These are phyloP conservation scores for Drosophila paucipuncta DNA, from an alignment of 2,888 invertebrate species.

Conservation along the genomic window DNA sequence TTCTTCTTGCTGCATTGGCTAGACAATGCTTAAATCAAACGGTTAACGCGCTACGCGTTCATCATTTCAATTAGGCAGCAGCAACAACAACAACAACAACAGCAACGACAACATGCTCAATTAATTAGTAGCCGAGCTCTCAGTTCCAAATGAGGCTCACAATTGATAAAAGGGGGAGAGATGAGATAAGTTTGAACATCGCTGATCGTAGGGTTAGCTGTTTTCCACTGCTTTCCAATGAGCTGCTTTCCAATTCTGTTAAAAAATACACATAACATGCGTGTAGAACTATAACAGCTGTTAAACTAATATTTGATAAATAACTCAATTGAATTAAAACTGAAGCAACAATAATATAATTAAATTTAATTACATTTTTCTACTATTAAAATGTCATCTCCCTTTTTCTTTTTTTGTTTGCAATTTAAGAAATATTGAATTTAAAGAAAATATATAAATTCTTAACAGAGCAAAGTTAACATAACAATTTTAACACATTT, in stretches of 20 bases:
- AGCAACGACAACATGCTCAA: constrained; percentile 29
- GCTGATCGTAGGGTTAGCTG: neutral
- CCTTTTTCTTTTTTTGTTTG: neutral
- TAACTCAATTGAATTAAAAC: neutral
- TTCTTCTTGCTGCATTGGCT: neutral
- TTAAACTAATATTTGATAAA: neutral
- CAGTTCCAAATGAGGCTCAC: neutral
- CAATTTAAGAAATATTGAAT: neutral
- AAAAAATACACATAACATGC: neutral
- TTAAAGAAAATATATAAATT: neutral
- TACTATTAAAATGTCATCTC: too few relatives aligned
- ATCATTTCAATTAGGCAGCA: constrained; percentile 72
- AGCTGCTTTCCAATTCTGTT: neutral
- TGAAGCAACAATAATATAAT: too few relatives aligned
- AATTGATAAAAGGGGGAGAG: constrained; percentile 6
- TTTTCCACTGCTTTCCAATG: neutral
- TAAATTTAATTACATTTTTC: too few relatives aligned
- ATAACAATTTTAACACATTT: neutral
- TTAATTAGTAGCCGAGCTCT: constrained; percentile 47
- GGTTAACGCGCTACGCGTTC: constrained; percentile 68
- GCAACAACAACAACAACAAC: constrained; percentile 7
- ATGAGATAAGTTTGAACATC: neutral
- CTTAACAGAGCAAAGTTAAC: neutral
- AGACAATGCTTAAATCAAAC: constrained; percentile 59
- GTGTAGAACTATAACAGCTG: neutral